Conservation (phyloP, 2,888 invertebrate species). For the Mythimna albipuncta region DNA sequence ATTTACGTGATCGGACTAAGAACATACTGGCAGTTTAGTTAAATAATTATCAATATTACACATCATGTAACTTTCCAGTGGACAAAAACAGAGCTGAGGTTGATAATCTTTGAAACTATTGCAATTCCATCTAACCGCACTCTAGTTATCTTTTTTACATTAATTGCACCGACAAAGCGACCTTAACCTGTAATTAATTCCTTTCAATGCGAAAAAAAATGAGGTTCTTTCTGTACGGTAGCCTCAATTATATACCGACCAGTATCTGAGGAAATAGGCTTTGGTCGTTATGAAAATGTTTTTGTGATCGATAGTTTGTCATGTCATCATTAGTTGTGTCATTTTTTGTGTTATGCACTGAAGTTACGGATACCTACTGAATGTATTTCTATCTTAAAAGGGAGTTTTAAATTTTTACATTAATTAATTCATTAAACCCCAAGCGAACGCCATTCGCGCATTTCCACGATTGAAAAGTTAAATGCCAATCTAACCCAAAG, state of each 20-base stretch:
- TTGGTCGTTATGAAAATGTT: not conserved
- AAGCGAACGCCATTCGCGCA: no score
- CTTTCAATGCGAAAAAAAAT: conserved; percentile 4
- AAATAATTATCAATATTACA: conserved; percentile 21
- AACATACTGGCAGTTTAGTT: conserved; percentile 31
- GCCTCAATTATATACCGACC: not conserved
- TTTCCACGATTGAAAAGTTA: no score
- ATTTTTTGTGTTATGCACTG: not conserved
- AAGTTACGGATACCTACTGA: not conserved
- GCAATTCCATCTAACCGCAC: not conserved
- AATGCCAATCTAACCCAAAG: not conserved
- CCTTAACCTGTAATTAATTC: not conserved
- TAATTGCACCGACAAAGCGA: not conserved
- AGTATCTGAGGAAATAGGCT: not conserved
- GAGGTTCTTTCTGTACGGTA: not conserved
- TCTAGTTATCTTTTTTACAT: conserved; percentile 4
- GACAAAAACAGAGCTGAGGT: conserved; percentile 13
- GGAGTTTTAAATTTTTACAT: not conserved
- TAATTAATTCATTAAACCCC: no score
- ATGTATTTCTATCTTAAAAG: no score
- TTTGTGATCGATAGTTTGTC: not conserved
- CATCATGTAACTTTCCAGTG: conserved; percentile 32
- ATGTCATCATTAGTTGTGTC: not conserved
- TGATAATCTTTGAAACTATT: conserved; percentile 4
- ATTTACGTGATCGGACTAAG: conserved; percentile 31